Percentiles rank a stretch among this genome's conserved stretches.
Evolutionary conservation across 2,113 vertebrate genomes (phyloP).

Genomic region (Chrysemys picta): DNA sequence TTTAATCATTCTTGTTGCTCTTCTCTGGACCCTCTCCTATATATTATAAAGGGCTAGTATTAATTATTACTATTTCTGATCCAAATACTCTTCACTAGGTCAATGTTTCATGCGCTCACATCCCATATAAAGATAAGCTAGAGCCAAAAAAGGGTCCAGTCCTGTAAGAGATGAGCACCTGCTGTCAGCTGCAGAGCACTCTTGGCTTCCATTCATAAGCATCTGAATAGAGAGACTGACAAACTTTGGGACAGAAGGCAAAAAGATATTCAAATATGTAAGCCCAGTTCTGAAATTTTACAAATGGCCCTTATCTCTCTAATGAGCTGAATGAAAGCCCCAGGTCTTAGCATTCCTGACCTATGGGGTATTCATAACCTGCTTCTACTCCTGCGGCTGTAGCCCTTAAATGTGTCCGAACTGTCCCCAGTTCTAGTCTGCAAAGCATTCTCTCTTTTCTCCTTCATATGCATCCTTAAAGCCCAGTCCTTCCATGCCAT

Average conservation of each 20-base stretch:
- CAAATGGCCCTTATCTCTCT: too few species aligned
- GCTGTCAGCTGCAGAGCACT: accelerated
- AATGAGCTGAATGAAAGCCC: too few species aligned
- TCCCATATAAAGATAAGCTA: constrained; percentile 3
- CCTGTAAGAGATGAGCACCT: not conserved
- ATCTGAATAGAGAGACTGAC: not conserved
- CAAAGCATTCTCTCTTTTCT: not conserved
- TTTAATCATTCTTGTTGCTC: too few species aligned
- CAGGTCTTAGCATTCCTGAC: not conserved
- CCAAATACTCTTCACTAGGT: not conserved
- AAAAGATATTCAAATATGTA: not conserved
- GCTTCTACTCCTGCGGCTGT: not conserved
- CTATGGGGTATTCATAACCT: accelerated
- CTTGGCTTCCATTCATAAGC: not conserved
- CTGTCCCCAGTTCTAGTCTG: not conserved
- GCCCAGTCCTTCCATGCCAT: not conserved
- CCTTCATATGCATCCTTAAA: not conserved
- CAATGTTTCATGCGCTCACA: not conserved
- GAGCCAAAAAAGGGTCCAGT: not conserved
- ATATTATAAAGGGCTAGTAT: not conserved
- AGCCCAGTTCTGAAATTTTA: not conserved
- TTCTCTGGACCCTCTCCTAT: not conserved
- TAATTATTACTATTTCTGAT: not conserved
- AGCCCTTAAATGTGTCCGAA: not conserved
- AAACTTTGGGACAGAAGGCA: not conserved